Evolutionary conservation across 1,140 invertebrate genomes (phyloP).

Genomic region (Alviniconcha marisindica): DNA sequence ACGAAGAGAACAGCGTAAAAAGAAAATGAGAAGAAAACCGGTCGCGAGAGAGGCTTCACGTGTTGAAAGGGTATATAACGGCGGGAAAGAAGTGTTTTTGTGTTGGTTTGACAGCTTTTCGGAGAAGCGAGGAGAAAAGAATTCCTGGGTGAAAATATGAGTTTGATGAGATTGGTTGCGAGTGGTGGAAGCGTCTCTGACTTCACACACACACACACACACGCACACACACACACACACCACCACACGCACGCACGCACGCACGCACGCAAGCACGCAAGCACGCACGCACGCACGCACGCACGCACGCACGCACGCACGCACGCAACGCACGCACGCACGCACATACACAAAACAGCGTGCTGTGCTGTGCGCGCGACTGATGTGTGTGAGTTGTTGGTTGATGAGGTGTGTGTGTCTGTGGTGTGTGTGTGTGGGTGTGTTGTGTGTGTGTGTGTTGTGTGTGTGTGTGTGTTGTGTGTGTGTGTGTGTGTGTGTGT

Average conservation of each 20-base stretch:
- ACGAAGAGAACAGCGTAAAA: not conserved
- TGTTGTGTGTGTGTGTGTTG: not conserved
- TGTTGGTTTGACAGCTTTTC: too few species aligned
- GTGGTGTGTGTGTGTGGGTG: not conserved
- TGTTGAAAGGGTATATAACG: too few species aligned
- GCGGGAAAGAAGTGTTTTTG: too few species aligned
- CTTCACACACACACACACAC: slow-evolving; percentile 5
- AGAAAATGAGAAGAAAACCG: not conserved
- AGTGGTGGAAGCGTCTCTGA: not conserved
- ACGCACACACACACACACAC: not conserved
- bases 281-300: slow-evolving; percentile 1
- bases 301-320: not conserved
- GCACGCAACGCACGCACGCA: not conserved
- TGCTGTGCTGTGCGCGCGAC: not conserved
- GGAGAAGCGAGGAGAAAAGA: too few species aligned
- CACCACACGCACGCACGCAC: not conserved
- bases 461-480: not conserved
- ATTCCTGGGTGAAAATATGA: too few species aligned
- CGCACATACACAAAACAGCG: not conserved
- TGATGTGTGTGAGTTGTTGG: not conserved
- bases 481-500: not conserved
- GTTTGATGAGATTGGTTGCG: not conserved
- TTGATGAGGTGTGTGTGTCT: not conserved
- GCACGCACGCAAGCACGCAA: not conserved
- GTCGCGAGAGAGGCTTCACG: not conserved